phyloP scores from a whole-genome alignment of 2,113 vertebrate species.

The Etheostoma cragini region DNA sequence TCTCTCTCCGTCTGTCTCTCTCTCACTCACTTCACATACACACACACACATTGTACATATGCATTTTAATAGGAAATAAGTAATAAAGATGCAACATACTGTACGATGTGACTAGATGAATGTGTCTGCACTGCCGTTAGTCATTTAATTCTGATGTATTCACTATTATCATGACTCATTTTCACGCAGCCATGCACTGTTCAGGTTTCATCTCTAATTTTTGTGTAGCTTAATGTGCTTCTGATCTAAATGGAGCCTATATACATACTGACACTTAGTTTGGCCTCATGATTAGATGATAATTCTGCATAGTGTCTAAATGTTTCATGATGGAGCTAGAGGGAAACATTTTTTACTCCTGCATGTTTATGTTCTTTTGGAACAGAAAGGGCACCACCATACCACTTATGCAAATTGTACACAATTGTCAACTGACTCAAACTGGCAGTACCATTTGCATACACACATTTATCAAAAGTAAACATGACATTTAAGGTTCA shows the following conservation, averaged over 20 bases:
- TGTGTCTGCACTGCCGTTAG: constrained; percentile 54
- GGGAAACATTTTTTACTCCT: neutral
- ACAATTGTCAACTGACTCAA: constrained; percentile 18
- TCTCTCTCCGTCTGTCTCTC: constrained; percentile 27
- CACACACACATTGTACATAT: constrained; percentile 42
- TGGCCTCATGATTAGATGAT: constrained; percentile 6
- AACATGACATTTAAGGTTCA: constrained; percentile 25
- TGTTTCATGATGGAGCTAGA: neutral
- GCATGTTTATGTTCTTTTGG: constrained; percentile 20
- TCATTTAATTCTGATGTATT: constrained; percentile 62
- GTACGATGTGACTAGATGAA: constrained; percentile 56
- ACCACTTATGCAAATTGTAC: constrained; percentile 7
- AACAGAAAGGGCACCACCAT: neutral
- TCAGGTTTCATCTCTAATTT: constrained; percentile 41
- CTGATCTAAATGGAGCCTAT: constrained; percentile 35
- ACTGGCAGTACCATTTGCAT: constrained; percentile 37
- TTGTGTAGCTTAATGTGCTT: constrained; percentile 33
- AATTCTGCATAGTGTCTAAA: neutral
- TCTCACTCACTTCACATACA: constrained; percentile 16
- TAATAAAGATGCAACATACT: constrained; percentile 49
- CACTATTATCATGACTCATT: constrained; percentile 53
- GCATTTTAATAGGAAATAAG: constrained; percentile 43
- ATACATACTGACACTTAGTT: constrained; percentile 21
- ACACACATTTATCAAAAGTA: constrained; percentile 40
- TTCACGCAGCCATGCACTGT: constrained; percentile 12